phyloP scores from a whole-genome alignment of 2,113 vertebrate genomes.

The Ceyx margarethae region DNA sequence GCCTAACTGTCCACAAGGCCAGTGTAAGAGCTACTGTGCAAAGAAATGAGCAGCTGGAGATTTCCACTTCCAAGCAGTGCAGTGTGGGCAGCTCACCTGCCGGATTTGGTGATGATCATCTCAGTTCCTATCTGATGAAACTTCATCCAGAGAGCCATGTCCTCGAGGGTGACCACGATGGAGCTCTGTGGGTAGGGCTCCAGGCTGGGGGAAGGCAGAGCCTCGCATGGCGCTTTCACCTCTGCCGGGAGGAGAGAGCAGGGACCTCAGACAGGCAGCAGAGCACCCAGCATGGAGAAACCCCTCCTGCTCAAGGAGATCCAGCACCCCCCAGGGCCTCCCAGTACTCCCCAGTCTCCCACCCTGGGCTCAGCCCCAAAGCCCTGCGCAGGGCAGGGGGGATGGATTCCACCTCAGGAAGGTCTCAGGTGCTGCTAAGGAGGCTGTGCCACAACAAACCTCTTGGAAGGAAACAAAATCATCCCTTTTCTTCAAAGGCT shows the following conservation, averaged over 20 bases:
- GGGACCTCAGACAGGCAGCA: background rate
- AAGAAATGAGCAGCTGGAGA: background rate
- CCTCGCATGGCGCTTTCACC: conserved; percentile 76
- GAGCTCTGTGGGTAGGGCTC: conserved; percentile 77
- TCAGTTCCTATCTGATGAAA: conserved; percentile 88
- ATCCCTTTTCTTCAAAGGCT: background rate
- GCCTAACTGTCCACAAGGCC: background rate
- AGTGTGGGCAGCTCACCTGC: conserved; percentile 74
- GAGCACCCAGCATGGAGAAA: background rate
- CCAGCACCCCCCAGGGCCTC: background rate
- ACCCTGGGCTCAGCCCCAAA: background rate
- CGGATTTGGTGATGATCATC: conserved; percentile 94
- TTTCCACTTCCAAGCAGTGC: background rate
- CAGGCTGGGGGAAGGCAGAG: conserved; percentile 56
- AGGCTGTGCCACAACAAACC: background rate
- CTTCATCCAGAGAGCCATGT: conserved; percentile 84
- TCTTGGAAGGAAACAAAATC: background rate
- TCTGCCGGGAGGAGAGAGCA: conserved; percentile 32
- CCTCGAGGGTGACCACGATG: conserved; percentile 82
- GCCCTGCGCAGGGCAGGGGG: accelerated
- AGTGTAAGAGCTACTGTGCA: background rate
- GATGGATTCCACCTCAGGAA: background rate
- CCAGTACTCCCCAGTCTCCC: background rate
- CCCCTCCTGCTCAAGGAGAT: background rate
- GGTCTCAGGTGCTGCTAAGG: background rate